Base-by-base conservation (phyloP, 64 coral and sea anemone species). In the Catalaphyllia jardinei region DNA sequence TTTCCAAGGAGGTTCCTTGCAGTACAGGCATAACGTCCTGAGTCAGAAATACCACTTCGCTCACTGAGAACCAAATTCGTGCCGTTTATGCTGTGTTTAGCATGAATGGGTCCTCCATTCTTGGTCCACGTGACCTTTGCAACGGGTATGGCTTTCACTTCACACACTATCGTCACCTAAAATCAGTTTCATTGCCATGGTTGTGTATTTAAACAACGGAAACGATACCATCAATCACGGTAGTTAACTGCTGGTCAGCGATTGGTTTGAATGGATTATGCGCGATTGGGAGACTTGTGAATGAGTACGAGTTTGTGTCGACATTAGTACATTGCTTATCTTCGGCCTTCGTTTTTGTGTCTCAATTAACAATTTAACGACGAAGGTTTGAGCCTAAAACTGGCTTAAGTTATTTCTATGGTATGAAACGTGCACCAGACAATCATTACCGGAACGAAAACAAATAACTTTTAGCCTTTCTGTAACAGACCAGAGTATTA, bases 131-230 rank as follows among this genome's bases (percentile, higher is more conserved):
- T 49, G 29, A 96, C 89, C 60, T 76, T 88, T 3, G 95, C 91
- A 30, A 71, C 29, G 1, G 95, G 95, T 57, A 90, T 93, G 29
- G 91, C 95, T 2, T 39, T 8, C 18, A 93, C 77, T 15, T 31
- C 77, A 77, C 95, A 96, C 27, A 71, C 39, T 5, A 96, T 88
- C 24, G 83, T 93, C 10, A 96, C 87, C 81, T 85, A 6, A 85
- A 49, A 16, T 50, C 25, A 28, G 29, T 22, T 38, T 31, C 33
- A n/a, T 28, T 29, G 24, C 62, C 22, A 71, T 71, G 4, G 33
- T 29, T 1, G 28, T 13, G 15, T 22, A 28, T 27, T 4, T n/a
- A 24, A 69, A n/a, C 65, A 69, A 25, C 6, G 8, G 63, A 19
- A 67, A 67, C 63, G 63, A 57, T 10, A 57, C 2, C 54, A 57